Base-by-base conservation (phyloP, 2,888 invertebrate species). In the Andrena chrysosceles region DNA sequence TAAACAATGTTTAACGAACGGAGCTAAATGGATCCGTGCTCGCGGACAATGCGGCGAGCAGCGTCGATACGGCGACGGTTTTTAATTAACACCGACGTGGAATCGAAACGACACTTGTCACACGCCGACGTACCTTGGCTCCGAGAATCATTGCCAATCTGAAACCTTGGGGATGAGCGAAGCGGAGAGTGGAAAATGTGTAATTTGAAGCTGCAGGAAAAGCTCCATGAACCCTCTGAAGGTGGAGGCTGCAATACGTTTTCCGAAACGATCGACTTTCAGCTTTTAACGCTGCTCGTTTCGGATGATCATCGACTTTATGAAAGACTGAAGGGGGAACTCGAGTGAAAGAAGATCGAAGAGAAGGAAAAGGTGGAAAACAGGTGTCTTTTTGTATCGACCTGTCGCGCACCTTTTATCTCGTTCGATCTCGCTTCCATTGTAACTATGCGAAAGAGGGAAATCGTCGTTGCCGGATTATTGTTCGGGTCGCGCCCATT, bases 391-490 rank as follows among this genome's bases (percentile, higher is more conserved):
- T 63, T 42, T 42, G 63, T 63, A 13, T 23, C 59, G 29, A 10
- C n/a, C 26, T 56, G 35, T 29, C 3, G 42, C 13, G 42, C 42
- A 42, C 3, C 42, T 42, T 42, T 56, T 13, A 33, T 63, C 52
- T n/a, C n/a, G 54, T 66, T 73, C 64, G 64, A 66, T 66, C 6
- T 7, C 64, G 42, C n/a, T 42, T 33, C 26, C 56, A 64, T 52
- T 59, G 69, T 56, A 73, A 73, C 73, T 29, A 29, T 42, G 64
- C 52, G 35, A 52, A 63, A 26, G 63, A 48, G 35, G 76, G 16
- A 63, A 35, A 72, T 59, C 31, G 29, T 67, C 56, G 29, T 23
- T 59, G 71, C 62, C 73, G 87, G 87, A 81, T 85, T 81, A 66
- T 71, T 56, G 83, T 75, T 74, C 63, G 64, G 48, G 66, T 72